Conservation (phyloP, 2,888 invertebrate genomes). For the Chaetogeoica ovagalla region DNA sequence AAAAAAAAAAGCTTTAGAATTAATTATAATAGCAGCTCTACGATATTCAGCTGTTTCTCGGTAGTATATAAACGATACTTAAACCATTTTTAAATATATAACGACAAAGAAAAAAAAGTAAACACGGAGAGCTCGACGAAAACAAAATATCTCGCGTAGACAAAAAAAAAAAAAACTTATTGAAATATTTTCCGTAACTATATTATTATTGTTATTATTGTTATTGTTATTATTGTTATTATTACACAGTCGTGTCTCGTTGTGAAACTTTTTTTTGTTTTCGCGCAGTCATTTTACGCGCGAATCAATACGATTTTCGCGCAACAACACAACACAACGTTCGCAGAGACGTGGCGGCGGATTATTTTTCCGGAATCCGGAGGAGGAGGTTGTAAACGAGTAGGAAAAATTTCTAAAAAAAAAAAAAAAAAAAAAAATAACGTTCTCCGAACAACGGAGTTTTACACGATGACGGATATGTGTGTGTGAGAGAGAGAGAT, state of each 20-base stretch:
- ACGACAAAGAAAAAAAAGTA: not conserved
- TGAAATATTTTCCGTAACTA: too few species aligned
- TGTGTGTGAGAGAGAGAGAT: constrained; percentile 21
- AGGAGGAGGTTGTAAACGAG: too few species aligned
- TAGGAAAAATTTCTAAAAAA: not conserved
- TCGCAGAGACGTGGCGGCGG: too few species aligned
- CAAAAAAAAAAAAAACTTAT: too few species aligned
- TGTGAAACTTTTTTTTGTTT: constrained; percentile 31
- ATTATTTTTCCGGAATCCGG: constrained; percentile 5
- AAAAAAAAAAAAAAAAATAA: not conserved
- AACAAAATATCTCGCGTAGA: constrained; percentile 13
- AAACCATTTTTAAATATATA: not conserved
- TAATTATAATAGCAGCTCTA: not conserved
- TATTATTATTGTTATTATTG: constrained; percentile 4
- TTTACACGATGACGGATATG: constrained; percentile 29
- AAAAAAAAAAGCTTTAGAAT: constrained; percentile 1
- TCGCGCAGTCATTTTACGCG: constrained; percentile 16
- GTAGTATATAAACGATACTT: too few species aligned
- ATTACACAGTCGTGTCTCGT: constrained; percentile 24
- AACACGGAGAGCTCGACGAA: constrained; percentile 18
- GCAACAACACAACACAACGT: not conserved
- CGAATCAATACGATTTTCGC: constrained; percentile 46
- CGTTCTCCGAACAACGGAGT: constrained; percentile 24
- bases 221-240: too few species aligned
- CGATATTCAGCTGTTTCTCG: too few species aligned